A percentile compares a stretch with the other conserved stretches of the same genome.
phyloP scores from a whole-genome alignment of 2,888 invertebrate species.

The Lasioglossum oenotherae region DNA sequence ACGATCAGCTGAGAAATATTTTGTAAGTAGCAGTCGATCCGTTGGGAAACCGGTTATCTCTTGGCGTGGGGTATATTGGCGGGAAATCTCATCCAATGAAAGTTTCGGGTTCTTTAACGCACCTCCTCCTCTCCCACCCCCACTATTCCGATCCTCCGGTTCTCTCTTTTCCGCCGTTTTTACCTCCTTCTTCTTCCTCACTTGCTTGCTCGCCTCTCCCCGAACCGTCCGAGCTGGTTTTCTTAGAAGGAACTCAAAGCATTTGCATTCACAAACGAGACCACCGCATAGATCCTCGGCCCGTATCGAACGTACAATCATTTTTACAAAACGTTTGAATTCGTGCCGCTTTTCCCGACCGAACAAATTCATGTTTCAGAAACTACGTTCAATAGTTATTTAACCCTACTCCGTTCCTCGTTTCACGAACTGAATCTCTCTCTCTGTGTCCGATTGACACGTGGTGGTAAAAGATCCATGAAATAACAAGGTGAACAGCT shows the following conservation, averaged over 20 bases:
- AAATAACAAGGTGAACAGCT: too few species aligned
- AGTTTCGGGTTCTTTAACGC: constrained; percentile 1
- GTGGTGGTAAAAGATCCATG: too few species aligned
- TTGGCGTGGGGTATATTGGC: constrained; percentile 66
- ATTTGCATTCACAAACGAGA: constrained; percentile 75
- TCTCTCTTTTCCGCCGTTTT: constrained; percentile 1
- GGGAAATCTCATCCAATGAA: constrained; percentile 73
- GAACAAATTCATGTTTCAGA: neutral
- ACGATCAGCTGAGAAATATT: constrained; percentile 66
- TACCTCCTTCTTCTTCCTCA: neutral
- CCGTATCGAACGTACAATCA: constrained; percentile 6
- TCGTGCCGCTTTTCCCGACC: neutral
- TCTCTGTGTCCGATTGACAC: too few species aligned
- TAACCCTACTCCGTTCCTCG: too few species aligned
- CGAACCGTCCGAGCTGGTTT: constrained; percentile 56
- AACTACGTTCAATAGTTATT: neutral
- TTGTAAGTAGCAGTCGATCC: constrained; percentile 33
- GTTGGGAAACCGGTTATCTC: constrained; percentile 63
- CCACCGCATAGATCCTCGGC: constrained; percentile 54
- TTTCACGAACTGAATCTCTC: too few species aligned
- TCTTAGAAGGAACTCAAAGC: constrained; percentile 71
- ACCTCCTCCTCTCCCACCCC: neutral
- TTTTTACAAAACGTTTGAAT: neutral
- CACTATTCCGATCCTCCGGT: constrained; percentile 42
- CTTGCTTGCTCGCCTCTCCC: neutral